Evolutionary conservation across 2,113 vertebrate species (phyloP).

Genomic region (Lepisosteus oculatus): DNA sequence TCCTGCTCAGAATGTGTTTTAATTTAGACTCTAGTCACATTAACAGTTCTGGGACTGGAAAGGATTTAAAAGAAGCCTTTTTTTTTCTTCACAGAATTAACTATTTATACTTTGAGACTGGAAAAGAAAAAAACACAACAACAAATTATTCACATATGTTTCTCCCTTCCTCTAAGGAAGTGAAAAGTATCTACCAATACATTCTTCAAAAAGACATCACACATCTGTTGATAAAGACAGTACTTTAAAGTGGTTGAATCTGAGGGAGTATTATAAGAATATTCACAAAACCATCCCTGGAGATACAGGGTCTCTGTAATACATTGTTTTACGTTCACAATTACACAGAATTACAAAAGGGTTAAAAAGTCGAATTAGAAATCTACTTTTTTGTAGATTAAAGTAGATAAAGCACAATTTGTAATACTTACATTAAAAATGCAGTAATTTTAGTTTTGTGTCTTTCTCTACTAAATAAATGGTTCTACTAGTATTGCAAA

Average conservation of each 20-base stretch:
- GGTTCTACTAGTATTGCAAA: too few species aligned
- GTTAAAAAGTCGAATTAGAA: too few species aligned
- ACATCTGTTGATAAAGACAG: constrained; percentile 22
- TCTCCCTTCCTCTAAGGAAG: constrained; percentile 25
- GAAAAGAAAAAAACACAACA: constrained; percentile 16
- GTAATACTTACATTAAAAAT: too few species aligned
- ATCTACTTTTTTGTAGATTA: too few species aligned
- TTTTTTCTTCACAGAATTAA: constrained; percentile 29
- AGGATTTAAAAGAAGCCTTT: constrained; percentile 15
- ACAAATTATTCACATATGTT: constrained; percentile 9
- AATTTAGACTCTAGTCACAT: constrained; percentile 25
- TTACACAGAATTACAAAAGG: too few species aligned
- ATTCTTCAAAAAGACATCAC: constrained; percentile 21
- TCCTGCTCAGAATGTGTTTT: constrained; percentile 32
- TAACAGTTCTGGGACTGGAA: constrained; percentile 17
- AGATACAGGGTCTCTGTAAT: not conserved
- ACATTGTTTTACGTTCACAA: too few species aligned
- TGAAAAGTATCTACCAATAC: constrained; percentile 7
- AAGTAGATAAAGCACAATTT: too few species aligned
- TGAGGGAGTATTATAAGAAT: not conserved
- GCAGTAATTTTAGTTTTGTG: too few species aligned
- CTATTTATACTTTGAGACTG: constrained; percentile 37
- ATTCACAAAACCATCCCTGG: not conserved
- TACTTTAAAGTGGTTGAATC: constrained; percentile 10
- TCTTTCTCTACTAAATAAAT: too few species aligned